Conservation (phyloP, 1,140 invertebrate genomes). For the Pseudomyrmex flavicornis region DNA sequence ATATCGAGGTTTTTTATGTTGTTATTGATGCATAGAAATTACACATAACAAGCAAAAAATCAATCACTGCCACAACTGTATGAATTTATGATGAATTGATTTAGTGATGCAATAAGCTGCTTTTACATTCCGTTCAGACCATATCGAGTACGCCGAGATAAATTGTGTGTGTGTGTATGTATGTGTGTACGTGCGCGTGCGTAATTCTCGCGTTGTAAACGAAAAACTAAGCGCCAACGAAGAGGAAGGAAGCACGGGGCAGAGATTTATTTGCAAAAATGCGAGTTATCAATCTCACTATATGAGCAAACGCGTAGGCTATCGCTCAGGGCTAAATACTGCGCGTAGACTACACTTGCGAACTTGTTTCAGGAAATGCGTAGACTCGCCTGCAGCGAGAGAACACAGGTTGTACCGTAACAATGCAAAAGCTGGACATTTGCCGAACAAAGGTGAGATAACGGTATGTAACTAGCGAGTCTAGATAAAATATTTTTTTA, state of each 20-base stretch:
- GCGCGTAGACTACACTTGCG: conserved; percentile 70
- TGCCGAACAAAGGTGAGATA: neutral
- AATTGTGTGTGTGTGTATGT: conserved; percentile 48
- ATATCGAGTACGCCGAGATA: conserved; percentile 63
- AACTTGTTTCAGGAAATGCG: conserved; percentile 76
- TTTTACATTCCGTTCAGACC: conserved; percentile 61
- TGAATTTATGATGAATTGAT: conserved; percentile 22
- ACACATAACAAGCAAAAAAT: neutral
- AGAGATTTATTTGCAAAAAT: conserved; percentile 60
- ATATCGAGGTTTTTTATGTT: neutral
- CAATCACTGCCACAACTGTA: no score
- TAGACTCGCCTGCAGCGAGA: neutral
- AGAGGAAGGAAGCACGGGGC: conserved; percentile 55
- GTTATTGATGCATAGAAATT: neutral
- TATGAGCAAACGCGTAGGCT: conserved; percentile 68
- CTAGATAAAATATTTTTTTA: conserved; percentile 1
- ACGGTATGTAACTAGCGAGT: neutral
- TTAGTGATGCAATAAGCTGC: conserved; percentile 51
- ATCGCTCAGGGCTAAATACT: conserved; percentile 71
- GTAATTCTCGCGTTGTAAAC: conserved; percentile 65
- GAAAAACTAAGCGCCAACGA: conserved; percentile 42
- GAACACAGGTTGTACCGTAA: conserved; percentile 19
- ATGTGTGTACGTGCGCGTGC: conserved; percentile 34
- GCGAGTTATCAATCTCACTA: conserved; percentile 62
- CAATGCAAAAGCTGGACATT: neutral